Percentiles rank a stretch among this genome's conserved stretches.
Evolutionary conservation across 2,888 invertebrate genomes (phyloP).

Genomic region (Lasioglossum malachurum): DNA sequence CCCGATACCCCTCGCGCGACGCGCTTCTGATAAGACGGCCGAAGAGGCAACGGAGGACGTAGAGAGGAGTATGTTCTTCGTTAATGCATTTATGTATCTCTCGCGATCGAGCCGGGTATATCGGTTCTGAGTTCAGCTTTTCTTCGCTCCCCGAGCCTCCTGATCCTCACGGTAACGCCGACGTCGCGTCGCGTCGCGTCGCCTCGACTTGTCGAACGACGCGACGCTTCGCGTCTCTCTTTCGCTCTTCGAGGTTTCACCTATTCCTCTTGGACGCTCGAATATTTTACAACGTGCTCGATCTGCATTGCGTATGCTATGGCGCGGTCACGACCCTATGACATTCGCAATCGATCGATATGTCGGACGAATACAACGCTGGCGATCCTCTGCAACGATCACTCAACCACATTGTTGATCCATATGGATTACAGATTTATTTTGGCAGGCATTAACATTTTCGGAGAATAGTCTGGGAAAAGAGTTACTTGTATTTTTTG

Average conservation of each 20-base stretch:
- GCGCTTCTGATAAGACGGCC: slow-evolving; percentile 20
- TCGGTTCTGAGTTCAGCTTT: slow-evolving; percentile 35
- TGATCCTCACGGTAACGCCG: neutral
- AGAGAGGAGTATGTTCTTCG: slow-evolving; percentile 51
- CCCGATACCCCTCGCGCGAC: slow-evolving; percentile 46
- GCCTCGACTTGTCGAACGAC: neutral
- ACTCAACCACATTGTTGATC: neutral
- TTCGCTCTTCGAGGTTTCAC: neutral
- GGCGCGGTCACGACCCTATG: slow-evolving; percentile 18
- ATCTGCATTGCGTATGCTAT: slow-evolving; percentile 60
- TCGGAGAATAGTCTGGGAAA: too few species aligned
- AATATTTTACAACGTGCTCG: slow-evolving; percentile 33
- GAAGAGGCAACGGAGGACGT: slow-evolving; percentile 30
- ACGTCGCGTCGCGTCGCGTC: neutral
- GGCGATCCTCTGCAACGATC: neutral
- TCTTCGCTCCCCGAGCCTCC: slow-evolving; percentile 8
- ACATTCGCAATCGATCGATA: slow-evolving; percentile 44
- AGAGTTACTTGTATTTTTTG: too few species aligned
- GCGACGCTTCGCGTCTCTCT: neutral
- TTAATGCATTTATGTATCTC: slow-evolving; percentile 83
- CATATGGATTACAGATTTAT: neutral
- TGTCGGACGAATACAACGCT: neutral
- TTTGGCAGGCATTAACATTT: neutral
- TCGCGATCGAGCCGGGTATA: slow-evolving; percentile 62
- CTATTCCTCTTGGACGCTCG: slow-evolving; percentile 41